Base-by-base conservation (phyloP, 2,888 invertebrate species). In the Dicyrtomina minuta region DNA sequence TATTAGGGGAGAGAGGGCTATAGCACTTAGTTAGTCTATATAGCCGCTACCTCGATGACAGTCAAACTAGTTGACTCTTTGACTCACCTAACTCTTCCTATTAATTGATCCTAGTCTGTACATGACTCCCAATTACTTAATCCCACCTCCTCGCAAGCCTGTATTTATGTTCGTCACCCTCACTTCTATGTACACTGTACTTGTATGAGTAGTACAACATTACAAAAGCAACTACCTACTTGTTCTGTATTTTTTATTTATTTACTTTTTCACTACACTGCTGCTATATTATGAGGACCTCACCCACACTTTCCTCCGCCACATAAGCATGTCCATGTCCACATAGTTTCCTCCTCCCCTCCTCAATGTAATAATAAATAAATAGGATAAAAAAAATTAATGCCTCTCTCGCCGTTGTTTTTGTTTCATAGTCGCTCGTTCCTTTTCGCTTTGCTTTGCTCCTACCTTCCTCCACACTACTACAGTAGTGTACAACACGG, bases 231-330 rank as follows among this genome's bases (percentile, higher is more conserved):
- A 17, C 46, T 46, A 4, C 17, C 46, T 46, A 4, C 3, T 17
- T 46, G 3, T 22, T 51, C 20, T 51, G 20, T 51, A n/a, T n/a
- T n/a, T n/a, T n/a, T n/a, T n/a, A n/a, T n/a, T n/a, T n/a, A n/a
- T n/a, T n/a, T n/a, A 8, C 33, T 5, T 22, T 26, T 55, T 26
- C 55, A 26, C 26, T 5, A 13, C 55, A 24, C n/a, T n/a, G n/a
- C 22, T 22, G 12, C 51, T 24, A 41, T 41, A n/a, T 15, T 43
- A 64, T n/a, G 53, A 26, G 51, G 64, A 64, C 64, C 64, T 64
- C 64, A 64, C 64, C 64, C 64, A 64, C 51, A 64, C 64, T 64
- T 64, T 64, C 39, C 51, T 27, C 20, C 20, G 41, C 59, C 39
- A 59, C 59, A 59, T 41, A 17, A 41, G 58, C 59, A 59, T 59